Percentiles rank a stretch among this genome's conserved stretches.
phyloP scores from a whole-genome alignment of 1,140 invertebrate species.

The Augochlora pura region DNA sequence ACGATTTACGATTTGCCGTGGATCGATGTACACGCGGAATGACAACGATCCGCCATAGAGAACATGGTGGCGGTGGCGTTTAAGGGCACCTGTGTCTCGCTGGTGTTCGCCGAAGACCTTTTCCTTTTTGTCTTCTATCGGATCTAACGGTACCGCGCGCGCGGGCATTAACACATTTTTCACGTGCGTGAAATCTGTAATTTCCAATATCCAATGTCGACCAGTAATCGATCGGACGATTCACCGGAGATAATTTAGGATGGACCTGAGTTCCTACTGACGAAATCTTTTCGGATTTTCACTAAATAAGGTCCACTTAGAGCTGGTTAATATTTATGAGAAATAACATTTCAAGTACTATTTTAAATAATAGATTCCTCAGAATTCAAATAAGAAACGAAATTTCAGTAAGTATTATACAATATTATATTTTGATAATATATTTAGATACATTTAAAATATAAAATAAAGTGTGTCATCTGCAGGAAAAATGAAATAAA shows the following conservation, averaged over 20 bases:
- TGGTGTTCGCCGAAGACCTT: background rate
- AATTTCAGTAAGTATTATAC: no score
- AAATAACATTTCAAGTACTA: no score
- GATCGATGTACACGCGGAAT: slow-evolving; percentile 28
- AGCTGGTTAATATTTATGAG: no score
- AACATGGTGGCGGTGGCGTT: background rate
- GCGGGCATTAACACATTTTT: slow-evolving; percentile 13
- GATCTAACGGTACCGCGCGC: slow-evolving; percentile 15
- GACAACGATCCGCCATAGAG: slow-evolving; percentile 18
- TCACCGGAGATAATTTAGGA: background rate
- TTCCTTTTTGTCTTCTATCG: background rate
- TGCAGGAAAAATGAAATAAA: no score
- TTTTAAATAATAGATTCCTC: no score
- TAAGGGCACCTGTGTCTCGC: slow-evolving; percentile 13
- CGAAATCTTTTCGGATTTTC: no score
- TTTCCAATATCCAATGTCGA: background rate
- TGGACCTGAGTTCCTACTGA: background rate
- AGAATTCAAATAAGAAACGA: no score
- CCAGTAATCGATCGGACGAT: background rate
- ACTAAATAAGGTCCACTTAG: no score
- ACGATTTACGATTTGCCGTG: slow-evolving; percentile 23
- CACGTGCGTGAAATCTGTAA: background rate
- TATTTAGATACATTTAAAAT: no score
- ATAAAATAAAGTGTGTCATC: no score
- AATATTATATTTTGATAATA: no score